Evolutionary conservation across 1,140 invertebrate species (phyloP).

Genomic region (Drosophila gunungcola): DNA sequence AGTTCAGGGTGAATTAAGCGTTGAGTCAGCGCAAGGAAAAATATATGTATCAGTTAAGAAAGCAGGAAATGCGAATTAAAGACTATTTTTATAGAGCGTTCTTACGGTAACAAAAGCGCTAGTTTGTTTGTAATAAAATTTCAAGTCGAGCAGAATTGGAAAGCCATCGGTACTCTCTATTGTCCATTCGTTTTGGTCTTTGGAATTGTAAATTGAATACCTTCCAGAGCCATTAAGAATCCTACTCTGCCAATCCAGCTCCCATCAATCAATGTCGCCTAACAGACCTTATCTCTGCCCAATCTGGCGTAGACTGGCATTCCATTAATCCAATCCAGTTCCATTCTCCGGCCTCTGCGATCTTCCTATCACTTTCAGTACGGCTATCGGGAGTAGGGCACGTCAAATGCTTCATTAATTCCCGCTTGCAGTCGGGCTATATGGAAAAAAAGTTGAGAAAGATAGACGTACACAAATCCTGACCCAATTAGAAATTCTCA

Average conservation of each 20-base stretch:
- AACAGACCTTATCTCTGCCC: constrained; percentile 27
- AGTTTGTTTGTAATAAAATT: too few relatives aligned
- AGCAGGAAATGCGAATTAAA: too few relatives aligned
- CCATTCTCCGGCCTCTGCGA: constrained; percentile 16
- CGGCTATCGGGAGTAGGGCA: constrained; percentile 66
- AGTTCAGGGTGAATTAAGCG: constrained; percentile 19
- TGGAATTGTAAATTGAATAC: constrained; percentile 7
- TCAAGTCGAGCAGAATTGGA: neutral
- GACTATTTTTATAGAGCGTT: neutral
- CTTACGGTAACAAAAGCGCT: too few relatives aligned
- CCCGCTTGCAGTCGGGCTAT: constrained; percentile 27
- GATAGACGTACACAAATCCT: constrained; percentile 44
- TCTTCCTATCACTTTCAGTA: constrained; percentile 56
- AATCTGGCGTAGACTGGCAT: constrained; percentile 20
- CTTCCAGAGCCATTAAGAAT: constrained; percentile 6
- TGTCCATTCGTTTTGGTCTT: neutral
- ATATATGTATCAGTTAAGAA: neutral
- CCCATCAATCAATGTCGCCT: constrained; percentile 37
- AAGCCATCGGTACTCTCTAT: neutral
- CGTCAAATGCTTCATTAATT: constrained; percentile 69
- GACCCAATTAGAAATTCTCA: constrained; percentile 79
- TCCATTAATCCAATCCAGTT: constrained; percentile 27
- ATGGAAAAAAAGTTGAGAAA: neutral
- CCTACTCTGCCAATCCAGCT: neutral
- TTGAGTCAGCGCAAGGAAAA: constrained; percentile 10